Evolutionary conservation across 2,888 invertebrate species (phyloP).

Genomic region (Pammene fasciana): DNA sequence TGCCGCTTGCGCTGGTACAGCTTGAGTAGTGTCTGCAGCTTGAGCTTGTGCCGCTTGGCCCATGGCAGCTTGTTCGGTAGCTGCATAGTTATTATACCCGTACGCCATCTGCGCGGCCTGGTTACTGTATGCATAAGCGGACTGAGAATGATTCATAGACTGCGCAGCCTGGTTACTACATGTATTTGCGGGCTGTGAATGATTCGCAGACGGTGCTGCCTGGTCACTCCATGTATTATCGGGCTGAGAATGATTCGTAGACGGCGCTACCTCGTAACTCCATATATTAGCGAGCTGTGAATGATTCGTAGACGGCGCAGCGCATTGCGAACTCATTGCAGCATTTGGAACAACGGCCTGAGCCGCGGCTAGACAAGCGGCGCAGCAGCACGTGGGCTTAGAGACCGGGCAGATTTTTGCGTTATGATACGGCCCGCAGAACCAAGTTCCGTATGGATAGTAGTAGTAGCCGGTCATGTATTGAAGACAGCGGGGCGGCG

Average conservation of each 20-base stretch:
- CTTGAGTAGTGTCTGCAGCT: not conserved
- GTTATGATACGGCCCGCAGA: slow-evolving; percentile 12
- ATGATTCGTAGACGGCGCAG: not conserved
- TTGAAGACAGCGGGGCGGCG: slow-evolving; percentile 3
- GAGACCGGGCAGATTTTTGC: not conserved
- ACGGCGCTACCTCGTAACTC: not conserved
- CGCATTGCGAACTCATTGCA: not conserved
- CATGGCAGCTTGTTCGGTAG: not conserved
- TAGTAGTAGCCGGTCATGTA: slow-evolving; percentile 7
- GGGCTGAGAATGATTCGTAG: not conserved
- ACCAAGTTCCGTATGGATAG: slow-evolving; percentile 14
- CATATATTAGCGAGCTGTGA: not conserved
- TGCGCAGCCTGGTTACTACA: not conserved
- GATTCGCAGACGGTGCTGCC: not conserved
- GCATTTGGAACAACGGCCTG: not conserved
- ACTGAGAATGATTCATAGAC: not conserved
- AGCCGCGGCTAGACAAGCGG: not conserved
- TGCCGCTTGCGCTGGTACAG: not conserved
- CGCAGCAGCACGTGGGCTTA: not conserved
- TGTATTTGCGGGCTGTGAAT: not conserved
- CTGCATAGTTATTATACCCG: not conserved
- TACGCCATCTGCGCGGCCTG: slow-evolving; percentile 9
- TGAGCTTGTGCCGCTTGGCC: not conserved
- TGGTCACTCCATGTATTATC: not conserved
- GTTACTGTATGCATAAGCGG: not conserved